These are phyloP conservation scores for Octopus sinensis DNA, from an alignment of 1,140 invertebrate genomes.

Conservation along the genomic window DNA sequence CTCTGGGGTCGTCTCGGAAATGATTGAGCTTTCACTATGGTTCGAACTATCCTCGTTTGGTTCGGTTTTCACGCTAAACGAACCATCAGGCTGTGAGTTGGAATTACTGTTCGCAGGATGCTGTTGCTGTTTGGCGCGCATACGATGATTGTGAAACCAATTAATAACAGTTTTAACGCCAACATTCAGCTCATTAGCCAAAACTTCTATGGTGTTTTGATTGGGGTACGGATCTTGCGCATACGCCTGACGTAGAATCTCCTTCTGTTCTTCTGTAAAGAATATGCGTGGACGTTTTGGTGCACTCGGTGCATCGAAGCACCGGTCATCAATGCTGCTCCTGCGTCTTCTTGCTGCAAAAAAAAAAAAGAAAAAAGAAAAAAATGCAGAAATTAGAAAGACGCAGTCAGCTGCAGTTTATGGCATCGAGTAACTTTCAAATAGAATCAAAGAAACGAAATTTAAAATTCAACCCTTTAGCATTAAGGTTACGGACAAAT, in stretches of 20 bases:
- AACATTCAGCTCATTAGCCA: slow-evolving; percentile 86
- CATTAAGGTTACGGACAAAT: background rate
- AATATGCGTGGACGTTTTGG: slow-evolving; percentile 70
- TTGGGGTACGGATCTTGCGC: slow-evolving; percentile 94
- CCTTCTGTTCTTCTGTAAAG: slow-evolving; percentile 97
- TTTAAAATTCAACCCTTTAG: no score
- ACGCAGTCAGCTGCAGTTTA: background rate
- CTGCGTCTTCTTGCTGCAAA: slow-evolving; percentile 44
- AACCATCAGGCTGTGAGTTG: slow-evolving; percentile 8
- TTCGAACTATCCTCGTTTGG: slow-evolving; percentile 49
- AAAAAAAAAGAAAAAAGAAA: slow-evolving; percentile 25
- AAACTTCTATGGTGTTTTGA: slow-evolving; percentile 89
- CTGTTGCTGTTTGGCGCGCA: slow-evolving; percentile 79
- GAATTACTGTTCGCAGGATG: slow-evolving; percentile 35
- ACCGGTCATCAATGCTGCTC: slow-evolving; percentile 44
- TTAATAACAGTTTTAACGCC: slow-evolving; percentile 90
- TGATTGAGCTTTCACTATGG: slow-evolving; percentile 55
- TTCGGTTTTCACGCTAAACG: slow-evolving; percentile 34
- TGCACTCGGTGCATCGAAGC: slow-evolving; percentile 42
- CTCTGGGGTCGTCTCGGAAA: slow-evolving; percentile 42
- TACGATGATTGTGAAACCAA: slow-evolving; percentile 99
- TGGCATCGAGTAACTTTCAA: background rate
- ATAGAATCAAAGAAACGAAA: background rate
- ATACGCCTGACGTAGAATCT: slow-evolving; percentile 88
- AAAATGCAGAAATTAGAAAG: background rate